Evolutionary conservation across 2,797 vertebrate genomes (phyloP), one percentile per base, ranked within the genome.

Genomic region (Rhinoraja longicauda): DNA sequence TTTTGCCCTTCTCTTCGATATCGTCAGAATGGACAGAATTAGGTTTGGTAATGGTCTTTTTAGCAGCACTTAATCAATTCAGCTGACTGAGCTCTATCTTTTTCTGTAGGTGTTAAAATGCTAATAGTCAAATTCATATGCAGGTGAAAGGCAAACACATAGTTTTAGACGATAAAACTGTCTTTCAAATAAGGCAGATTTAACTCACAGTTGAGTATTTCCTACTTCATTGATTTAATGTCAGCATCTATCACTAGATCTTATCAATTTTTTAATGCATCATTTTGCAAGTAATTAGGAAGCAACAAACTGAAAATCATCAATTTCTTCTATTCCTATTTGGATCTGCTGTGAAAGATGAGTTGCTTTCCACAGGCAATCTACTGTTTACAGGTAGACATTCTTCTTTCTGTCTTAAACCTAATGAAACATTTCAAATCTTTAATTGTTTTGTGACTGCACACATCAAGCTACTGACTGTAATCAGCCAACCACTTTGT

Each of bases 391-490:
- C 39, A n/a, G 90, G 70, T n/a, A 75, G 90, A 75, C 39, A 92
- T 92, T 39, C 39, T 70, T 92, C 90, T 92, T 92, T 75, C 90
- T 92, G 90, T 92, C 90, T 75, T 53, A 73, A 73, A 92, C 72
- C 90, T 92, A 92, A 92, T 92, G 90, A 92, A 92, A 92, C 90
- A 75, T 92, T 75, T 92, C 90, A 92, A 57, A 57, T 92, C 70
- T 73, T 92, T 92, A 92, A 92, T 92, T 92, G 70, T 70, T 92
- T 75, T 92, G 90, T 92, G 90, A 91, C 90, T 91, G 67, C 53
- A 39, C 36, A 29, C 90, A 91, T 91, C 70, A 53, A 62, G 32
- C 62, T 24, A 70, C 62, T 90, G 86, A 90, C 70, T 92, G 72
- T 73, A 92, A 75, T 75, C 64, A 75, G 26, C 90, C 90, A 72